Evolutionary conservation across 2,113 vertebrate species (phyloP).

Genomic region (Equus przewalskii): DNA sequence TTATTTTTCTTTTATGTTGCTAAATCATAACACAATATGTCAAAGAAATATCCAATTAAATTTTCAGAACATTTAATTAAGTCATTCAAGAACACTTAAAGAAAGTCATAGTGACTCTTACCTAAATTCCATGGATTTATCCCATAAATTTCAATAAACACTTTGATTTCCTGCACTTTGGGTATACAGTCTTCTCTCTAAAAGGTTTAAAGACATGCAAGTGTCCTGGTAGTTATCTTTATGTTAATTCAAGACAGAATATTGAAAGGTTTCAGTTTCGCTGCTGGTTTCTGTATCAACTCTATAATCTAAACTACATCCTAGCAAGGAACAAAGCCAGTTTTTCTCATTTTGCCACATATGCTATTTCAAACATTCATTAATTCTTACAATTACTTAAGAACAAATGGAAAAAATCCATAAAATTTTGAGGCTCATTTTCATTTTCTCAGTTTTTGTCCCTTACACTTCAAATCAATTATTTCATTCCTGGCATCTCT

Average conservation of each 20-base stretch:
- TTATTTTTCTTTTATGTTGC: not conserved
- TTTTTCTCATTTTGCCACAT: constrained; percentile 44
- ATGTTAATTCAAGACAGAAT: not conserved
- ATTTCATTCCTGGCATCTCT: not conserved
- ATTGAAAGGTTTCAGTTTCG: not conserved
- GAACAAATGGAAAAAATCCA: constrained; percentile 27
- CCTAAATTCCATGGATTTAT: not conserved
- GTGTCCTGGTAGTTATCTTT: not conserved
- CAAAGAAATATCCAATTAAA: constrained; percentile 33
- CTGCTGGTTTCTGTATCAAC: constrained; percentile 1
- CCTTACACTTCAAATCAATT: constrained; percentile 11
- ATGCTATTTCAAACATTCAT: not conserved
- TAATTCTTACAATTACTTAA: constrained; percentile 29
- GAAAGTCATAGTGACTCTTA: not conserved
- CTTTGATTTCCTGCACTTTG: constrained; percentile 15
- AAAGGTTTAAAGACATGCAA: constrained; percentile 16
- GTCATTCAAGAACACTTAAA: not conserved
- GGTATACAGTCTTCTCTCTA: not conserved
- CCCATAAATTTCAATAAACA: not conserved
- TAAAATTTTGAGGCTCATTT: constrained; percentile 4
- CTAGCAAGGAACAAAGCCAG: constrained; percentile 2
- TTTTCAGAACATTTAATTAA: not conserved
- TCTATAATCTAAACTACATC: not conserved
- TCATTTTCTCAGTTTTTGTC: constrained; percentile 13
- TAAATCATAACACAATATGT: constrained; percentile 1